A percentile compares a stretch with the other conserved stretches of the same genome.
Conservation (phyloP, 2,797 vertebrate genomes). For the Petrocephalus sullivani region DNA sequence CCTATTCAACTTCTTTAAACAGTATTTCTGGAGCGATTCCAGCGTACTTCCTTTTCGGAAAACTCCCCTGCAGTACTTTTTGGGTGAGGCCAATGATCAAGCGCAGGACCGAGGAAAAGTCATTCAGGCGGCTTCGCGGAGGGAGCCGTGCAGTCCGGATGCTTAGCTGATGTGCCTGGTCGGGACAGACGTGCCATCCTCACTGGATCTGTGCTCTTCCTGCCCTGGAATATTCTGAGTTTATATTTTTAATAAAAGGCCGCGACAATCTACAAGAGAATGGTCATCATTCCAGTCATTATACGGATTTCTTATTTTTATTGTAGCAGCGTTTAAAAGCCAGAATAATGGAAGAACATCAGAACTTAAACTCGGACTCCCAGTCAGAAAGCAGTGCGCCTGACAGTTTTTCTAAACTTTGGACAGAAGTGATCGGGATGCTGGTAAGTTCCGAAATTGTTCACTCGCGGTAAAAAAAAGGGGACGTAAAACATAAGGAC, state of each 20-base stretch:
- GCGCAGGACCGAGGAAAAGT: conserved; percentile 17
- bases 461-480: background rate
- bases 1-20: background rate
- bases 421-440: conserved; percentile 74
- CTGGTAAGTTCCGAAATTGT: conserved; percentile 62
- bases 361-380: conserved; percentile 28
- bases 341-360: conserved; percentile 47
- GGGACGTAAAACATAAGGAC: background rate
- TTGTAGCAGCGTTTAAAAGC: background rate
- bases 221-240: background rate
- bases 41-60: conserved; percentile 2
- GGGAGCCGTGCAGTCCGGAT: background rate
- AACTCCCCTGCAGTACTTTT: conserved; percentile 20
- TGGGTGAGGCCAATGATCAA: conserved; percentile 41
- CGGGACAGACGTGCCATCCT: background rate
- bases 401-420: conserved; percentile 64
- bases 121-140: background rate
- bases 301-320: background rate
- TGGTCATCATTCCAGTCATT: background rate
- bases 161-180: background rate
- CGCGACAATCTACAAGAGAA: background rate
- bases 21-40: background rate
- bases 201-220: background rate
- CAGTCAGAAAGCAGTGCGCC: conserved; percentile 40
- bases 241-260: background rate